Evolutionary conservation across 2,888 invertebrate genomes (phyloP).

Genomic region (Drosophila leonis): DNA sequence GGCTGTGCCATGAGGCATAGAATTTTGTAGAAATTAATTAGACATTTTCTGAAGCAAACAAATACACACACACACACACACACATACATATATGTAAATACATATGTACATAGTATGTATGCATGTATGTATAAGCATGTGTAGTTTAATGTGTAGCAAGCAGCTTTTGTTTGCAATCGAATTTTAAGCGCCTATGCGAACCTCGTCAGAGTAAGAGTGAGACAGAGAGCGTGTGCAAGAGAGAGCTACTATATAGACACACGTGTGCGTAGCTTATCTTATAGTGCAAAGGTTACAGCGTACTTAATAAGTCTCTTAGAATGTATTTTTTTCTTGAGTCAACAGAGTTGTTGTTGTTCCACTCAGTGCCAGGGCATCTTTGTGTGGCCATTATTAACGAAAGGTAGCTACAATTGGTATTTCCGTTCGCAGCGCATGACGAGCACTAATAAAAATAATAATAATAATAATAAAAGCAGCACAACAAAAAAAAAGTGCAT

Average conservation of each 20-base stretch:
- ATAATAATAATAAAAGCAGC: conserved; percentile 8
- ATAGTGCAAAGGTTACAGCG: conserved; percentile 28
- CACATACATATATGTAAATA: neutral
- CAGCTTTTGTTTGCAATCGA: conserved; percentile 3
- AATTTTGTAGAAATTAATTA: conserved; percentile 57
- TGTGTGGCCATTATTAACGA: conserved; percentile 66
- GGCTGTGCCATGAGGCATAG: conserved; percentile 35
- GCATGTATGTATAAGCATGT: neutral
- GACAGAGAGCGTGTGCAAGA: neutral
- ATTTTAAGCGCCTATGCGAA: conserved; percentile 1
- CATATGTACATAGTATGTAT: neutral
- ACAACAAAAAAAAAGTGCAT: conserved; percentile 54
- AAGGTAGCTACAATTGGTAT: conserved; percentile 77
- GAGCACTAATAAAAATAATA: conserved; percentile 35
- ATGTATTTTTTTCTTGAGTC: conserved; percentile 53
- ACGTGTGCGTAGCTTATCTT: conserved; percentile 57
- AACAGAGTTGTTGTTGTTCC: conserved; percentile 31
- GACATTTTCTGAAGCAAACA: conserved; percentile 18
- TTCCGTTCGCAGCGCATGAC: conserved; percentile 64
- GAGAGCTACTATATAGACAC: conserved; percentile 16
- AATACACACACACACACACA: neutral
- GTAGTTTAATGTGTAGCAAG: neutral
- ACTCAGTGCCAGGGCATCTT: conserved; percentile 54
- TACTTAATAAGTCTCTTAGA: neutral
- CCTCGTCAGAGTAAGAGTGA: neutral